phyloP scores from a whole-genome alignment of 2,888 invertebrate species.

The Adineta ricciae region DNA sequence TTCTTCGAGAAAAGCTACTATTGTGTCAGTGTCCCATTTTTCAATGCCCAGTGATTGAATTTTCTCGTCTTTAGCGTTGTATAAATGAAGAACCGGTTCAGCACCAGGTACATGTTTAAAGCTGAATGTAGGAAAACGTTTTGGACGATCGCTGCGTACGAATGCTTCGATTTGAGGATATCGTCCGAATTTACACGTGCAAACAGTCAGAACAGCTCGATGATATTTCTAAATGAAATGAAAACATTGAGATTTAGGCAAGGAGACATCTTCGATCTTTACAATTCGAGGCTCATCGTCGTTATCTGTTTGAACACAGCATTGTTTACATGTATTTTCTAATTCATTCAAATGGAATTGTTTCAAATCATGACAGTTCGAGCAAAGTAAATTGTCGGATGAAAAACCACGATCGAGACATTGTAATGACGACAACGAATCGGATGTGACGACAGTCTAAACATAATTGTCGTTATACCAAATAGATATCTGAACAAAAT shows the following conservation, averaged over 20 bases:
- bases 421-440: conserved; percentile 51
- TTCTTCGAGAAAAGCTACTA: conserved; percentile 84
- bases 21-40: conserved; percentile 95
- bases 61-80: conserved; percentile 71
- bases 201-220: conserved; percentile 82
- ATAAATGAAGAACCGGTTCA: conserved; percentile 81
- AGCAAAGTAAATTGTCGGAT: conserved; percentile 72
- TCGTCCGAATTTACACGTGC: conserved; percentile 92
- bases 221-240: conserved; percentile 61
- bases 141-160: conserved; percentile 78
- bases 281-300: conserved; percentile 51
- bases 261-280: background rate
- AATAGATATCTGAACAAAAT: too few species aligned
- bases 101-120: conserved; percentile 84
- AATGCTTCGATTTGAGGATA: conserved; percentile 96
- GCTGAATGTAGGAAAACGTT: conserved; percentile 77
- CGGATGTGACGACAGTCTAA: background rate
- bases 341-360: conserved; percentile 63
- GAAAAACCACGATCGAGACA: conserved; percentile 75
- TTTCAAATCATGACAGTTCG: conserved; percentile 72
- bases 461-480: too few species aligned
- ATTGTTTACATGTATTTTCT: conserved; percentile 48
- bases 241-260: background rate
- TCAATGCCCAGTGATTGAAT: conserved; percentile 81
- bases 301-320: conserved; percentile 55